Conservation (phyloP, 1,140 invertebrate genomes). For the Brachionus calyciflorus region DNA sequence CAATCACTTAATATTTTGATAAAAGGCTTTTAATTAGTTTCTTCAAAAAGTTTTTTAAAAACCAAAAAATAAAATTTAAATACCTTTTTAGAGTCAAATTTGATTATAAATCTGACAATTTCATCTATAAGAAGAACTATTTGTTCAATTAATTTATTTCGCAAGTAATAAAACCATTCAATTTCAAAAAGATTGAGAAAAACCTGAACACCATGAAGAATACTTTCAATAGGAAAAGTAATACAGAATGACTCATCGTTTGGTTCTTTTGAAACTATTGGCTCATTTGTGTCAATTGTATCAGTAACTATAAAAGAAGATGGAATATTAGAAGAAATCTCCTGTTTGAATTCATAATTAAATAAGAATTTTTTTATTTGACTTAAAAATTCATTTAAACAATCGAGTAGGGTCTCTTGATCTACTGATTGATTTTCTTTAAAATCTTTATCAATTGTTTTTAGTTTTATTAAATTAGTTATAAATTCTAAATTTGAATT, state of each 20-base stretch:
- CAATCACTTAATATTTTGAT: no score
- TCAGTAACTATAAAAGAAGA: not conserved
- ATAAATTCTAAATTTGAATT: slow-evolving; percentile 42
- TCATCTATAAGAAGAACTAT: not conserved
- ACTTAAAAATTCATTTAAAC: not conserved
- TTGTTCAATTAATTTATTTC: slow-evolving; percentile 13
- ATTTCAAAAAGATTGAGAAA: slow-evolving; percentile 26
- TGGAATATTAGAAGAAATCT: not conserved
- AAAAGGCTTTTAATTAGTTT: no score
- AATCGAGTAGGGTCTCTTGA: slow-evolving; percentile 1
- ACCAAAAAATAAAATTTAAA: not conserved
- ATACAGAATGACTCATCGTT: not conserved
- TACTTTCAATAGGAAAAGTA: slow-evolving; percentile 29
- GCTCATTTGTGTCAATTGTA: slow-evolving; percentile 2
- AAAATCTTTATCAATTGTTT: slow-evolving; percentile 29
- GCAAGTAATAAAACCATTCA: slow-evolving; percentile 38
- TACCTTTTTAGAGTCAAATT: not conserved
- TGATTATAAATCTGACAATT: not conserved
- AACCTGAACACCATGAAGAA: slow-evolving; percentile 27
- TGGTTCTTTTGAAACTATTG: not conserved
- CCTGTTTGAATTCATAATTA: not conserved
- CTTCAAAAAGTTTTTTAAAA: no score
- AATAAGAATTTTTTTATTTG: slow-evolving; percentile 16
- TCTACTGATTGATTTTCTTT: not conserved
- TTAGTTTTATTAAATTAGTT: slow-evolving; percentile 20